Conservation (phyloP, 2,888 invertebrate species). For the Drosophila pseudotalamancana region DNA sequence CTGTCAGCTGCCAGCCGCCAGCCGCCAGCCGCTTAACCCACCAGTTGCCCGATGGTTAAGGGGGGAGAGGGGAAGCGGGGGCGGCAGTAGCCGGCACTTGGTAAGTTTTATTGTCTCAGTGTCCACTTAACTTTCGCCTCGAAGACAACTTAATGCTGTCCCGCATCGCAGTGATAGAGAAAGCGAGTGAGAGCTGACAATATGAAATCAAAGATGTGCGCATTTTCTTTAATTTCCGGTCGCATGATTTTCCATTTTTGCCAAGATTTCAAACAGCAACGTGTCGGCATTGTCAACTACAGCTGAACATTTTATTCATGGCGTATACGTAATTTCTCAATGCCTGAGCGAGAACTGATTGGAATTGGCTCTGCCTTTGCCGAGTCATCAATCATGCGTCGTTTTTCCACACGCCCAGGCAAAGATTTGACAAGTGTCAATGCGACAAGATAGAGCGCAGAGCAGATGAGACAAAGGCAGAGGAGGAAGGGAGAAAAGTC, state of each 20-base stretch:
- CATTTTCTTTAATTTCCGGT: conserved; percentile 74
- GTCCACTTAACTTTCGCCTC: conserved; percentile 74
- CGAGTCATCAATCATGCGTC: conserved; percentile 81
- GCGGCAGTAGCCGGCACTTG: conserved; percentile 57
- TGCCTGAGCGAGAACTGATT: conserved; percentile 53
- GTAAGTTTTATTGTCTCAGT: conserved; percentile 75
- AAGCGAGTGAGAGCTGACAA: conserved; percentile 27
- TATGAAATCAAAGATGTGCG: conserved; percentile 66
- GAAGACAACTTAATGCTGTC: conserved; percentile 64
- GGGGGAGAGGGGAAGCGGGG: background rate
- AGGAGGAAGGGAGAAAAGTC: conserved; percentile 16
- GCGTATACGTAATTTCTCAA: conserved; percentile 67
- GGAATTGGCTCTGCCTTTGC: conserved; percentile 60
- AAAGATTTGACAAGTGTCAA: conserved; percentile 77
- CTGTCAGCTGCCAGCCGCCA: conserved; percentile 41
- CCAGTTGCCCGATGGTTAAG: conserved; percentile 15
- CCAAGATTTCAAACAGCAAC: conserved; percentile 20
- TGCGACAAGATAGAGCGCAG: conserved; percentile 55
- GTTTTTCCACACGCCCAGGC: conserved; percentile 70
- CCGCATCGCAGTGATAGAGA: background rate
- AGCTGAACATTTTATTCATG: conserved; percentile 56
- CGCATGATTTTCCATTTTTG: conserved; percentile 67
- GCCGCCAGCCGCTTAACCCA: conserved; percentile 39
- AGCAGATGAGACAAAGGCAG: conserved; percentile 24
- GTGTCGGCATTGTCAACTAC: conserved; percentile 46